phyloP scores from a whole-genome alignment of 2,888 invertebrate species.

The Dasysyrphus albostriatus region DNA sequence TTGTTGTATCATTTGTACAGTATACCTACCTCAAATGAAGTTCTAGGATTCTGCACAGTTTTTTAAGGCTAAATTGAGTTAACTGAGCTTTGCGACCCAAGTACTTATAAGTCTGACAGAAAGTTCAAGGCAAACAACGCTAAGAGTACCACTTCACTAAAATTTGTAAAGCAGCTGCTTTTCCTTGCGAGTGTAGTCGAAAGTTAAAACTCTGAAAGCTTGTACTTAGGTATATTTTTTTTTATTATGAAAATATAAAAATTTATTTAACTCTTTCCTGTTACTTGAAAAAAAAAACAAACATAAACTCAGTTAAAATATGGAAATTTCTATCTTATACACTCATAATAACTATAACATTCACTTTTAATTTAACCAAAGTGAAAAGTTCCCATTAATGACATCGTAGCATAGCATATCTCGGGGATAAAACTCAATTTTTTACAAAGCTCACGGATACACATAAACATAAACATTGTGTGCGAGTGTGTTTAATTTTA shows the following conservation, averaged over 20 bases:
- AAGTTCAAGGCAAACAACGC: too few species aligned
- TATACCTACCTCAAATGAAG: too few species aligned
- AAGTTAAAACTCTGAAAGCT: too few species aligned
- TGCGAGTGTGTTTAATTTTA: constrained; percentile 38
- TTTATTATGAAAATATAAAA: background rate
- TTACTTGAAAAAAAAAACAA: background rate
- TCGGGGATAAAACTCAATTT: constrained; percentile 41
- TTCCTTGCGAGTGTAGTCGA: too few species aligned
- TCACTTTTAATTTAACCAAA: constrained; percentile 50
- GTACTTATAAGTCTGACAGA: too few species aligned
- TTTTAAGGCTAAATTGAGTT: too few species aligned
- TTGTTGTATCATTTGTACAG: too few species aligned
- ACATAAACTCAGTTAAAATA: background rate
- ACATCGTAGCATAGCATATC: constrained; percentile 27
- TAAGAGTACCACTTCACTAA: too few species aligned
- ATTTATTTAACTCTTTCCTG: background rate
- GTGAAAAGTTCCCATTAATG: constrained; percentile 57
- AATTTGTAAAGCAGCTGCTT: too few species aligned
- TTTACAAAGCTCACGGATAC: constrained; percentile 21
- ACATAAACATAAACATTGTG: constrained; percentile 13
- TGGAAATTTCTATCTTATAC: background rate
- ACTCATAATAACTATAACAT: constrained; percentile 36
- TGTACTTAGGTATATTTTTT: too few species aligned
- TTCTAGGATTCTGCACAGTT: too few species aligned
- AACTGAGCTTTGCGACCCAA: too few species aligned